A percentile compares a stretch with the other conserved stretches of the same genome.
phyloP scores from a whole-genome alignment of 92 coral and sea anemone genomes.

The Meandrina meandrites region DNA sequence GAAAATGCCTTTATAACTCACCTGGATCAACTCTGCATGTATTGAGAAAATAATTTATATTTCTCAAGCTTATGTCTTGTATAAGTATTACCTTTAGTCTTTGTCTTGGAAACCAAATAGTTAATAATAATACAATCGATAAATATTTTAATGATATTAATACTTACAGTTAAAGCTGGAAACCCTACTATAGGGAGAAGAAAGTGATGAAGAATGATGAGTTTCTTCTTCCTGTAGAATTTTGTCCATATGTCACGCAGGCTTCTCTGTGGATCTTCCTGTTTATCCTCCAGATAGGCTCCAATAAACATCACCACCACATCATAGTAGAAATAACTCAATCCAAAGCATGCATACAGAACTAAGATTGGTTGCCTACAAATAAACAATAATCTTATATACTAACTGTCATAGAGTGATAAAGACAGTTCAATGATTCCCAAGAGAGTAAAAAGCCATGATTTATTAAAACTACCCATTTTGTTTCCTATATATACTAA shows the following conservation, averaged over 20 bases:
- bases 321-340: constrained; percentile 93
- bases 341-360: constrained; percentile 90
- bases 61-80: too few species aligned
- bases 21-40: too few species aligned
- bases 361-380: constrained; percentile 67
- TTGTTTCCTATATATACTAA: too few species aligned
- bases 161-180: constrained; percentile 91
- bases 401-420: not conserved
- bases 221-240: constrained; percentile 73
- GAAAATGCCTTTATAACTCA: too few species aligned
- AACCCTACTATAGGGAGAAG: constrained; percentile 85
- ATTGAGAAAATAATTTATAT: too few species aligned
- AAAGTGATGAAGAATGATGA: constrained; percentile 84
- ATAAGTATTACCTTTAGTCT: too few species aligned
- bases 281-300: constrained; percentile 74
- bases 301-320: constrained; percentile 92
- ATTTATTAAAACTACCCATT: too few species aligned
- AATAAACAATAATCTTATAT: constrained; percentile 8
- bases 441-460: too few species aligned
- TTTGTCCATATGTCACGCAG: constrained; percentile 54
- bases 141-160: not conserved
- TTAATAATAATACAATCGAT: too few species aligned
- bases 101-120: too few species aligned
- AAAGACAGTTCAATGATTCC: not conserved
- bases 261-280: constrained; percentile 52